Evolutionary conservation across 1,140 invertebrate genomes (phyloP).

Genomic region (Procambarus clarkii): DNA sequence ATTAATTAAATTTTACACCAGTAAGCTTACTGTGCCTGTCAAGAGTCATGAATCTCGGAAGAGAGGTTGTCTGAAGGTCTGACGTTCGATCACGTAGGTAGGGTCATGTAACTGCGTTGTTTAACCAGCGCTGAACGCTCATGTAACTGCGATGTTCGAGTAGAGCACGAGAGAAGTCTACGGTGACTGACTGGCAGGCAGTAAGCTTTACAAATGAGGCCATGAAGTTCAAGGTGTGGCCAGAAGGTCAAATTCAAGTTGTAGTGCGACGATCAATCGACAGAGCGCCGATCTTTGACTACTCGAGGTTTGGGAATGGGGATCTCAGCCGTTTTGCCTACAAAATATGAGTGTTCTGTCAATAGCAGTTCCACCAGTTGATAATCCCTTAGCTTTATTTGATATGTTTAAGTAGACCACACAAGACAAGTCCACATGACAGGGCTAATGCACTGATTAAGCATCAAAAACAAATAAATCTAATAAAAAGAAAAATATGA

Average conservation of each 20-base stretch:
- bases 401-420: conserved; percentile 63
- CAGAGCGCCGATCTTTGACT: conserved; percentile 70
- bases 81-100: conserved; percentile 71
- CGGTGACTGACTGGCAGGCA: conserved; percentile 69
- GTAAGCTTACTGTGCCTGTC: conserved; percentile 70
- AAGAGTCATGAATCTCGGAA: conserved; percentile 65
- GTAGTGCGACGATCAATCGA: conserved; percentile 62
- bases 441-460: conserved; percentile 60
- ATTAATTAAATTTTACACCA: conserved; percentile 66
- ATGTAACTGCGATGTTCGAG: conserved; percentile 69
- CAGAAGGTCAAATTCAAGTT: conserved; percentile 69
- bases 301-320: conserved; percentile 71
- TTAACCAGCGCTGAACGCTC: conserved; percentile 67
- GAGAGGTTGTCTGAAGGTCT: conserved; percentile 69
- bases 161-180: conserved; percentile 69
- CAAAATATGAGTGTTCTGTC: conserved; percentile 70
- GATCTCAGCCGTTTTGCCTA: conserved; percentile 71
- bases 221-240: conserved; percentile 70
- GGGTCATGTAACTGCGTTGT: conserved; percentile 70
- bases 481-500: conserved; percentile 50
- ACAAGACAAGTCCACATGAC: conserved; percentile 64
- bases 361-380: conserved; percentile 59
- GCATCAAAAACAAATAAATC: conserved; percentile 54
- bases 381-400: conserved; percentile 61
- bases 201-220: conserved; percentile 71